Evolutionary conservation across 2,113 vertebrate genomes (phyloP).

Genomic region (Orientallactaga bullata): DNA sequence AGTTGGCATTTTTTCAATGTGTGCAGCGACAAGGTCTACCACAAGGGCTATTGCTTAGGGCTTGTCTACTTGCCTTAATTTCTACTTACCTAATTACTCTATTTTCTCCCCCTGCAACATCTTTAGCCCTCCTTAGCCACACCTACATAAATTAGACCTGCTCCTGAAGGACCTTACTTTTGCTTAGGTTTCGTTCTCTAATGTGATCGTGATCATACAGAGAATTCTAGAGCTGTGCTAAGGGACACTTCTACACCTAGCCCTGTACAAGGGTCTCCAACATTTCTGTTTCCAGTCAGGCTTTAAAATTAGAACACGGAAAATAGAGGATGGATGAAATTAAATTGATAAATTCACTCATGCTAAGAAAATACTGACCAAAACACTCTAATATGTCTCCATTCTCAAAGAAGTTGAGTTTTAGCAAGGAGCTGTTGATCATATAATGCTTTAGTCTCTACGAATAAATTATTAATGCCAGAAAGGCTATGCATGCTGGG

Average conservation of each 20-base stretch:
- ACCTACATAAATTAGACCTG: neutral
- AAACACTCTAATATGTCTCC: neutral
- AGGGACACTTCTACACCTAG: neutral
- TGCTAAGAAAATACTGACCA: neutral
- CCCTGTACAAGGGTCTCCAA: neutral
- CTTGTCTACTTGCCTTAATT: too few species aligned
- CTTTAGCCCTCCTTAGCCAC: neutral
- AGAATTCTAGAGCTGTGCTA: neutral
- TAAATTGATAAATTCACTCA: neutral
- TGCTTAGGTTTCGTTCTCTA: neutral
- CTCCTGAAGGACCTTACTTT: neutral
- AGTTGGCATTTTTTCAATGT: neutral
- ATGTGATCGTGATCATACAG: neutral
- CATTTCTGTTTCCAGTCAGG: neutral
- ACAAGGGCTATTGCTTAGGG: too few species aligned
- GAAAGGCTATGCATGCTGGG: neutral
- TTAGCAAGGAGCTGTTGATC: conserved; percentile 2
- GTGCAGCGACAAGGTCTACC: too few species aligned
- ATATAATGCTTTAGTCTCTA: neutral
- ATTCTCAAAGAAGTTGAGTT: conserved; percentile 4
- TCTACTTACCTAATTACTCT: too few species aligned
- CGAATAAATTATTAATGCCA: conserved; percentile 6
- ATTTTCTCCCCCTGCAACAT: neutral
- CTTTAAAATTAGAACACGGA: neutral
- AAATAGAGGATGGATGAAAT: conserved; percentile 2